Evolutionary conservation across 2,113 vertebrate species (phyloP).

Genomic region (Ellobius talpinus): DNA sequence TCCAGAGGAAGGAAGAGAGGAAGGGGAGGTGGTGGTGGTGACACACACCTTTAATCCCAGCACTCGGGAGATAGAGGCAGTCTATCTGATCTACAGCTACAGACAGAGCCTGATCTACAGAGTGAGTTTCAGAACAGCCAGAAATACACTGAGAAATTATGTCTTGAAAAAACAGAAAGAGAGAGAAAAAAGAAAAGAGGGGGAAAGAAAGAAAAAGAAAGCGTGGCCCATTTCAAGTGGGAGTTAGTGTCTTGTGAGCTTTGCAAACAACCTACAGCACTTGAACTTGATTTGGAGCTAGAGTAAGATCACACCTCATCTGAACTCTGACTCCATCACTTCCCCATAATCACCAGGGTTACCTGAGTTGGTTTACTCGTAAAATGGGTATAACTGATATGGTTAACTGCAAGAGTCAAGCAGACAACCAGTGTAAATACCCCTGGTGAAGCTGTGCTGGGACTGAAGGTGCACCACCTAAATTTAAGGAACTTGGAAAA

Average conservation of each 20-base stretch:
- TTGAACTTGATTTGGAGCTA: neutral
- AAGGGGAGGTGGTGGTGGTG: too few species aligned
- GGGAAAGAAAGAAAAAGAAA: neutral
- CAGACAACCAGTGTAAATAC: neutral
- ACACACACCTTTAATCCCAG: too few species aligned
- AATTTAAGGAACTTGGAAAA: neutral
- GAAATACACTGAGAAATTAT: too few species aligned
- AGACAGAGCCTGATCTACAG: too few species aligned
- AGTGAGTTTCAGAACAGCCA: too few species aligned
- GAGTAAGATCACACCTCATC: neutral
- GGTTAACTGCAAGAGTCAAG: neutral
- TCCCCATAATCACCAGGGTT: neutral
- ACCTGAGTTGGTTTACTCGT: neutral
- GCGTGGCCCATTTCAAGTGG: neutral
- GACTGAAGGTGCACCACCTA: neutral
- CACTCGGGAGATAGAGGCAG: too few species aligned
- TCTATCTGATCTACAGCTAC: too few species aligned
- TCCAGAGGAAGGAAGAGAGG: neutral
- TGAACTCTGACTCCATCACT: neutral
- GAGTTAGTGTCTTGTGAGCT: neutral
- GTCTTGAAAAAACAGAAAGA: neutral
- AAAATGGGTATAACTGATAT: neutral
- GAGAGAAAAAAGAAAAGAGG: too few species aligned
- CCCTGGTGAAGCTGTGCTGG: neutral
- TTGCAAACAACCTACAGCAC: neutral